These are phyloP conservation scores for Drosophila anceps DNA, from an alignment of 2,888 invertebrate species.

Conservation along the genomic window DNA sequence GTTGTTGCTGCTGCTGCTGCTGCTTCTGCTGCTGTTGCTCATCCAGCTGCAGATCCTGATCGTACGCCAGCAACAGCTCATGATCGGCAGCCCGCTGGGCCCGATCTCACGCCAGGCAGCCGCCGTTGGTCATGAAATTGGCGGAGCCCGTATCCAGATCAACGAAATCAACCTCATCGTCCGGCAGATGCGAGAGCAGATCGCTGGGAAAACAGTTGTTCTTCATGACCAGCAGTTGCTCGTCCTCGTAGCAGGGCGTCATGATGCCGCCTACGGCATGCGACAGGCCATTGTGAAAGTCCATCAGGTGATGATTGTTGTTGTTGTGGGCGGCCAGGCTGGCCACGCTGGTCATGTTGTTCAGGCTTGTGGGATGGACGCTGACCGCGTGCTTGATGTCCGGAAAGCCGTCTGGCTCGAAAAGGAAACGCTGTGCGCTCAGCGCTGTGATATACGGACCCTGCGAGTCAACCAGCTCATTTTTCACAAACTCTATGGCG, in stretches of 20 bases:
- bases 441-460: constrained; percentile 85
- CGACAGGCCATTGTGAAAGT: constrained; percentile 65
- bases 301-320: constrained; percentile 70
- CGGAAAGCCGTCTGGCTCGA: constrained; percentile 83
- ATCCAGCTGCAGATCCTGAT: constrained; percentile 48
- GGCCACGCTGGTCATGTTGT: constrained; percentile 68
- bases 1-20: constrained; percentile 25
- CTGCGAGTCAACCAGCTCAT: constrained; percentile 84
- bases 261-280: constrained; percentile 64
- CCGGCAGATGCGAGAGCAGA: constrained; percentile 80
- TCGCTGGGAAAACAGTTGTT: constrained; percentile 83
- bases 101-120: constrained; percentile 84
- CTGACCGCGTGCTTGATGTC: constrained; percentile 84
- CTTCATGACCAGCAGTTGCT: constrained; percentile 81
- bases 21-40: constrained; percentile 38
- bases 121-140: constrained; percentile 84
- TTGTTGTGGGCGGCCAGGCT: constrained; percentile 59
- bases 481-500: constrained; percentile 84
- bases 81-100: constrained; percentile 59
- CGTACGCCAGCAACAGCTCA: constrained; percentile 60
- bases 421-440: constrained; percentile 85
- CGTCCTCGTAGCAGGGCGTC: constrained; percentile 83
- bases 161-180: constrained; percentile 84
- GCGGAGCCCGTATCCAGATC: constrained; percentile 85
- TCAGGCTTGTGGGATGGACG: constrained; percentile 75